Base-by-base conservation (phyloP, 2,113 vertebrate species). In the Oncorhynchus nerka region DNA sequence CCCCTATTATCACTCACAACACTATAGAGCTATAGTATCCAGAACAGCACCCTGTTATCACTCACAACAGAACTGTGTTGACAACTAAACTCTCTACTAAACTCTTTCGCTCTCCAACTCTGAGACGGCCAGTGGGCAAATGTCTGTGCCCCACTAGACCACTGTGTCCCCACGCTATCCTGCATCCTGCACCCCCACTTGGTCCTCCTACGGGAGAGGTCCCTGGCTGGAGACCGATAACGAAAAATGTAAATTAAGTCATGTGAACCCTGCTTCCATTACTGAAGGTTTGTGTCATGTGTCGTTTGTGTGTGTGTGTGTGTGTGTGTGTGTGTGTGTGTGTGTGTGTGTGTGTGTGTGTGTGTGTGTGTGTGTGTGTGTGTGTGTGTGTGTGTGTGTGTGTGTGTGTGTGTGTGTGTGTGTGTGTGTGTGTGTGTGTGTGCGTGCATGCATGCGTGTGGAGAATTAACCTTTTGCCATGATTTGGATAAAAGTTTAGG, bases 181-280 rank as follows among this genome's bases (percentile, higher is more conserved):
- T 55, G 73, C 39, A 7, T 78, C 69, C 69, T 45, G 49, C 28
- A 34, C 5, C 77, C 75, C 79, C 90, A 92, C 92, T 93, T 92
- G 93, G 93, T 92, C 93, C 91, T 93, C 91, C 88, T 89, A 90
- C 83, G 92, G 93, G 92, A 92, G 92, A 90, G 92, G 92, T 93
- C 91, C 93, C 89, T 93, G 93, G 93, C 93, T 94, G 93, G 93
- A 92, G 93, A 91, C 75, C 73, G 51, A 82, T 76, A 80, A 89
- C 77, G 84, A n/a, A 11, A 86, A 88, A 91, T 93, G 90, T 92
- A 92, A 92, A 93, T 92, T 89, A 90, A 90, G 70, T 92, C 80
- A 85, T 90, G 89, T 91, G 86, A 86, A 89, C 84, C 92, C 85
- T 91, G 87, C 49, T 55, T 19, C 49, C 49, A 26, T 49, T 3